These are phyloP conservation scores for Xiphorhynchus elegans DNA, from an alignment of 2,113 vertebrate species.

Conservation along the genomic window DNA sequence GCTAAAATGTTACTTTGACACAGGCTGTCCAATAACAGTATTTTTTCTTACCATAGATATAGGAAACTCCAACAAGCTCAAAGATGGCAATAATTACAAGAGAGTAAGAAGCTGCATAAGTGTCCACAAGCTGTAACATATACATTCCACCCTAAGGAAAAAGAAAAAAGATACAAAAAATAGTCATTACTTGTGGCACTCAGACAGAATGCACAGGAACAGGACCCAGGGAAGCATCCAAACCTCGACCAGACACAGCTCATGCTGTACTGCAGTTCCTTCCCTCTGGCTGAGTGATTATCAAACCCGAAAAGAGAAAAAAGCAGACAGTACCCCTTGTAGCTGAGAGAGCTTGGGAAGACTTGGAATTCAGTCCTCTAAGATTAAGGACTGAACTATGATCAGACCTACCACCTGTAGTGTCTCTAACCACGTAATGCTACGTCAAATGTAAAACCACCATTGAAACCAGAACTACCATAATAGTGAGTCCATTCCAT, in stretches of 20 bases:
- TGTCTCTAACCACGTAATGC: neutral
- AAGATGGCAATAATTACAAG: constrained; percentile 91
- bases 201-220: neutral
- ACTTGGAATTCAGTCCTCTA: neutral
- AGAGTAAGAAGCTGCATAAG: constrained; percentile 87
- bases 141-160: constrained; percentile 85
- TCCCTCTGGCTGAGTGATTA: neutral
- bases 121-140: constrained; percentile 91
- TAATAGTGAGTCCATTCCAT: neutral
- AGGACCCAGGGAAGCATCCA: neutral
- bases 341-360: neutral
- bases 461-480: neutral
- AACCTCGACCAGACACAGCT: fast-evolving
- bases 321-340: no score
- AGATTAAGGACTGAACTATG: neutral
- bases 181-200: neutral
- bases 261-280: fast-evolving
- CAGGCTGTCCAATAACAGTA: no score
- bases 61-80: constrained; percentile 87
- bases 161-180: neutral
- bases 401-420: neutral
- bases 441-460: neutral
- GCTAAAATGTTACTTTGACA: neutral
- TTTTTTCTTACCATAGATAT: constrained; percentile 83
- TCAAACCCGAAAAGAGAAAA: neutral